Base-by-base conservation (phyloP, 2,797 vertebrate genomes). In the Tarsius wallacei region DNA sequence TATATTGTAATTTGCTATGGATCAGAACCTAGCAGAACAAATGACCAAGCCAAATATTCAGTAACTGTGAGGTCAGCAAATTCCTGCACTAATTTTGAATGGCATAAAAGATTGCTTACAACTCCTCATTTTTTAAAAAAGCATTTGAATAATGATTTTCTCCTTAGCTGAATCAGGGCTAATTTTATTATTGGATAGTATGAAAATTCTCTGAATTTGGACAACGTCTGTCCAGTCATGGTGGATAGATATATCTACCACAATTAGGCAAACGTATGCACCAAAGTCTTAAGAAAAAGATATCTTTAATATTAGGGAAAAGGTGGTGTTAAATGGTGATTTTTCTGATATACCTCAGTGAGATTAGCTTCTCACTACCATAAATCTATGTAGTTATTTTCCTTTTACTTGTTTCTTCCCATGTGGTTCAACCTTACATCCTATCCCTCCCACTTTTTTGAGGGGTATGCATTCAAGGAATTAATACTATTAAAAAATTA, bases 121-220 rank as follows among this genome's bases (percentile, higher is more conserved):
- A 42, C 17, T 51, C 49, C 13, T 84, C 24, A 16, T 61, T 66
- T 76, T 86, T 64, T 66, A 71, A 73, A 28, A 61, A 76, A 81
- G 22, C n/a, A 70, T 59, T 42, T 77, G 51, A 0, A 14, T 74
- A 47, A 64, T 74, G 49, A 84, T 85, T 76, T 77, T 51, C 78
- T 59, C 28, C 11, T 93, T 74, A 49, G 22, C 16, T 83, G 84
- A 80, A 12, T 53, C 63, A 95, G 61, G 90, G 49, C 28, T 70
- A 64, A 95, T 87, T 61, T 63, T 91, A 87, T 64, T 51, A 81
- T 57, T 90, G 71, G 33, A 31, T 31, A 15, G 19, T 49, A 76
- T 59, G 57, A 90, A 78, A 63, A 76, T 47, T 76, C 81, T 90
- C 59, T 71, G 28, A 59, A 59, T 85, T 92, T 90, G 76, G 66